These are phyloP conservation scores for Eupeodes corollae DNA, from an alignment of 1,140 invertebrate genomes.

Conservation along the genomic window DNA sequence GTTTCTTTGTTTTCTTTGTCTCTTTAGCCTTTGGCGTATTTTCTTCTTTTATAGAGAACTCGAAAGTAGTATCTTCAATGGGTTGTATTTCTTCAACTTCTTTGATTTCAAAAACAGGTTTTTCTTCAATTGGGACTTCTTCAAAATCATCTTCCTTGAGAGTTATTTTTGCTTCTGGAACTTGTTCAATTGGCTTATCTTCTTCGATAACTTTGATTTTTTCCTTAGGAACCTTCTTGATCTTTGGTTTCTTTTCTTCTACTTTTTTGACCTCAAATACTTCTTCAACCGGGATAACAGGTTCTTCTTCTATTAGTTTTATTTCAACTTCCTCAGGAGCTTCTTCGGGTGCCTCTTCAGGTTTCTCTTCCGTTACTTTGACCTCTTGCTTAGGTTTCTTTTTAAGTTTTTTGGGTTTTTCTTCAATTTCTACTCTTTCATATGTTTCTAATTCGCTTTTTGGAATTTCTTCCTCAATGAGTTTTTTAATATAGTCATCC, in stretches of 20 bases:
- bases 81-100: constrained; percentile 6
- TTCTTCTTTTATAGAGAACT: constrained; percentile 10
- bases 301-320: constrained; percentile 4
- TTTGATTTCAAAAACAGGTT: not conserved
- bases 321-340: not conserved
- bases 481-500: constrained; percentile 17
- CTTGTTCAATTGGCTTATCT: constrained; percentile 9
- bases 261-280: constrained; percentile 17
- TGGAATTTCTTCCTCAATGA: constrained; percentile 9
- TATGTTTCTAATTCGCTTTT: constrained; percentile 14
- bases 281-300: constrained; percentile 15
- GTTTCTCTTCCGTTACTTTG: constrained; percentile 20
- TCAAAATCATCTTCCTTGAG: not conserved
- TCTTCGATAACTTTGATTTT: constrained; percentile 5
- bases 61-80: constrained; percentile 12
- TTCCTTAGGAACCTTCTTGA: constrained; percentile 12
- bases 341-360: constrained; percentile 17
- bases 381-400: constrained; percentile 24
- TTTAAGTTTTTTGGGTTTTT: constrained; percentile 23
- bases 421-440: constrained; percentile 17
- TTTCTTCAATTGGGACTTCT: not conserved
- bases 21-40: not conserved
- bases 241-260: constrained; percentile 26
- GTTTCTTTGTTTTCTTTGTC: not conserved
- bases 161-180: not conserved